A percentile compares a stretch with the other conserved stretches of the same genome.
These are phyloP conservation scores for Struthidea cinerea DNA, from an alignment of 2,113 vertebrate genomes.

Conservation along the genomic window DNA sequence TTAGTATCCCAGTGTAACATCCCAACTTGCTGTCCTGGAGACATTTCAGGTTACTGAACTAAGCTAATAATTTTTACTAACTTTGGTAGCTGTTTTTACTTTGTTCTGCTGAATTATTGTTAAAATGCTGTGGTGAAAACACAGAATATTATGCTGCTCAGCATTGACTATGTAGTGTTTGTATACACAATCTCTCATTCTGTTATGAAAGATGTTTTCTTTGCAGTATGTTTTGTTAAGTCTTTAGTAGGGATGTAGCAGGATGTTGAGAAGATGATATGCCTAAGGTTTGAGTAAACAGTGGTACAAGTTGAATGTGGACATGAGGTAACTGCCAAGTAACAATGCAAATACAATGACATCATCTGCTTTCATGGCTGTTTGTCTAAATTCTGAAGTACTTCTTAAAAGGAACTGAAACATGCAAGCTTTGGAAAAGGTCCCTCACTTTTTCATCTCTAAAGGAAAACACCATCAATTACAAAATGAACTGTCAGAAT, in stretches of 20 bases:
- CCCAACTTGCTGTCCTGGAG: neutral
- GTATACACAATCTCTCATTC: neutral
- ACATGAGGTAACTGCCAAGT: neutral
- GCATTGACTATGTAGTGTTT: neutral
- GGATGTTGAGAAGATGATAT: neutral
- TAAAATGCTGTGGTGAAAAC: neutral
- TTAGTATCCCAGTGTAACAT: neutral
- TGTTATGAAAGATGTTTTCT: neutral
- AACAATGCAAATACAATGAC: neutral
- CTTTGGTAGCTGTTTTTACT: neutral
- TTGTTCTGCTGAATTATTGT: neutral
- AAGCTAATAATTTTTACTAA: neutral
- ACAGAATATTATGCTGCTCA: neutral
- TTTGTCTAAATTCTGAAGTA: neutral
- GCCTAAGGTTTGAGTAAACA: neutral
- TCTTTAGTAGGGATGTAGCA: neutral
- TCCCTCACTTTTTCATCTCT: neutral
- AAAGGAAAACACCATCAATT: neutral
- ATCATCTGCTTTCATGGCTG: neutral
- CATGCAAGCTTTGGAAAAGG: neutral
- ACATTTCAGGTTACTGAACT: neutral
- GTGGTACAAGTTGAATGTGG: neutral
- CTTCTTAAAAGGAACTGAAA: neutral
- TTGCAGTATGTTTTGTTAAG: neutral
- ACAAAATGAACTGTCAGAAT: neutral